phyloP scores from a whole-genome alignment of 2,797 vertebrate species.

The Loris lydekkerianus region DNA sequence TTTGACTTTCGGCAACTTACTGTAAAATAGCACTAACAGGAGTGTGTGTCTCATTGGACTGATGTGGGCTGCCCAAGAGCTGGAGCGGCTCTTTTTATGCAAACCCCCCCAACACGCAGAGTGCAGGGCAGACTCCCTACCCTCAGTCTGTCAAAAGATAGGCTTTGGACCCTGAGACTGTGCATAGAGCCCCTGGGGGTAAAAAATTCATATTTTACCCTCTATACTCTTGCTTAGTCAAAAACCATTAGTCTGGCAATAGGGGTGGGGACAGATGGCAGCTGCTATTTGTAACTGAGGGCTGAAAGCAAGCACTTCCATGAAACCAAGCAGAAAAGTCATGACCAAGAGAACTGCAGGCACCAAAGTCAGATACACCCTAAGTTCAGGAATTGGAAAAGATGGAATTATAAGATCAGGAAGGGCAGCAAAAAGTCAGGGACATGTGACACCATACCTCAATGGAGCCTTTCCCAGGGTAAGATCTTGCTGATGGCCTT shows the following conservation, averaged over 20 bases:
- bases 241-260: background rate
- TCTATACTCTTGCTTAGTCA: background rate
- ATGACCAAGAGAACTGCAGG: background rate
- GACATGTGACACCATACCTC: background rate
- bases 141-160: background rate
- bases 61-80: background rate
- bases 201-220: background rate
- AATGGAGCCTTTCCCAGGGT: background rate
- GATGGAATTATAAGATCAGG: background rate
- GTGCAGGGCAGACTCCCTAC: background rate
- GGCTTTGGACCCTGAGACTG: background rate
- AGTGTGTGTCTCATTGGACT: background rate
- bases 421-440: background rate
- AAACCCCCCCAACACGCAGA: background rate
- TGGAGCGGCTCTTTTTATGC: background rate
- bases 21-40: background rate
- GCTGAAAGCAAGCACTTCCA: background rate
- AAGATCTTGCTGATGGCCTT: background rate
- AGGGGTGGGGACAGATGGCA: background rate
- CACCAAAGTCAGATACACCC: background rate
- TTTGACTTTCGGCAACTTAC: background rate
- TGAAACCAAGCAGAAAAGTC: conserved; percentile 22
- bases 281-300: background rate
- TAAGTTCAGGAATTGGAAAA: background rate
- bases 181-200: background rate